phyloP scores from a whole-genome alignment of 2,888 invertebrate species.

The Hipparchia semele region DNA sequence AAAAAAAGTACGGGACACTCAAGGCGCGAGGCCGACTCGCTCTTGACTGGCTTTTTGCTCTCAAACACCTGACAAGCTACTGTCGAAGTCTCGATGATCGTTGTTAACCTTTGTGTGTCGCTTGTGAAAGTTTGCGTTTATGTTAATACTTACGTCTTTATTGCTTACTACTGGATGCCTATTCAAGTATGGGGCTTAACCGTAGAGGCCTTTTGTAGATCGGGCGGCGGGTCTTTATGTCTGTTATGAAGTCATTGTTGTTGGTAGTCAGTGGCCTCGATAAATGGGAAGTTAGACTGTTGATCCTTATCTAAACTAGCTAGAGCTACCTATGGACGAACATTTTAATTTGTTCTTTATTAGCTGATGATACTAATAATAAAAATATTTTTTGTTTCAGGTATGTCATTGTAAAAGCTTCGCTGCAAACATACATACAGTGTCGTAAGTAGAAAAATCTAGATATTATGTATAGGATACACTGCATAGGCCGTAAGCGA shows the following conservation, averaged over 20 bases:
- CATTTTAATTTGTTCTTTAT: too few relatives aligned
- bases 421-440: neutral
- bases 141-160: conserved; percentile 35
- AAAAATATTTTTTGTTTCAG: conserved; percentile 8
- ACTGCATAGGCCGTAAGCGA: neutral
- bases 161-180: conserved; percentile 29
- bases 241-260: neutral
- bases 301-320: too few relatives aligned
- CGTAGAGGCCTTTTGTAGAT: neutral
- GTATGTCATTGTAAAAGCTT: neutral
- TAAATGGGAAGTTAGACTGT: neutral
- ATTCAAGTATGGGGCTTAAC: neutral
- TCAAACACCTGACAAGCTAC: conserved; percentile 54
- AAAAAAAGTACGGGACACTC: neutral
- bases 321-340: too few relatives aligned
- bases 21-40: neutral
- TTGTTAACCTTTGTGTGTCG: conserved; percentile 39
- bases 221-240: neutral
- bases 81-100: conserved; percentile 41
- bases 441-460: neutral
- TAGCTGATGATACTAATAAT: neutral
- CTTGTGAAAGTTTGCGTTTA: conserved; percentile 41
- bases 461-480: neutral
- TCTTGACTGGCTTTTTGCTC: conserved; percentile 36
- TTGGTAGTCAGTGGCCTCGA: neutral